Base-by-base conservation (phyloP, 2,797 vertebrate genomes). In the Poeciliopsis presidionis region DNA sequence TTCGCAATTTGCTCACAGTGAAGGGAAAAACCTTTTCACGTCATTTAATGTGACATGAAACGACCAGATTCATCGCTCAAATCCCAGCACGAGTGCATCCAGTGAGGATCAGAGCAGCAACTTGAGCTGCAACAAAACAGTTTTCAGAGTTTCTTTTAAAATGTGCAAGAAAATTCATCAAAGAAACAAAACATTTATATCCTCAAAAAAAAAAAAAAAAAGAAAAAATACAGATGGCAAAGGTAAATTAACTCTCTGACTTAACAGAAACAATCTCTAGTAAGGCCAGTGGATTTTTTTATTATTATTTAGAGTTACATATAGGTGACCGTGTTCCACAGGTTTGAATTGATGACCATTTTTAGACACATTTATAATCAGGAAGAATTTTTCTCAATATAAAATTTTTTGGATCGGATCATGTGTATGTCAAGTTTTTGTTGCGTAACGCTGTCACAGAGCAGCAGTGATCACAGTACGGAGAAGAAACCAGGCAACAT, bases 401-500 rank as follows among this genome's bases (percentile, higher is more conserved):
- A 41, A 11, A 0, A 25, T 12, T 2, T 25, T 1, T 13, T 41
- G 65, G 9, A n/a, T 43, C 9, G 2, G 2, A 69, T 69, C 65
- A 43, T 12, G 20, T 43, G 36, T 11, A n/a, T 69, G 22, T 43
- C 11, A 43, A 43, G 20, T 25, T 13, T 25, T 43, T 2, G 4
- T 43, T 69, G 4, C 3, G 4, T n/a, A 43, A 69, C 39, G 22
- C 20, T 43, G 20, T 25, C 43, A 4, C 65, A 69, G 9, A 43
- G 57, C 28, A 1, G 67, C 1, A 75, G 82, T 51, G 80, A 89
- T 85, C 78, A 74, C 65, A 5, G 12, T 41, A 49, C 55, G 49
- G 33, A 67, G 77, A 25, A 51, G 47, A 77, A 73, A 73, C 18
- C 75, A 46, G 79, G 61, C 72, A 86, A 74, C 80, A 87, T 79